Base-by-base conservation (phyloP, 1,140 invertebrate species). In the Nephotettix cincticeps region DNA sequence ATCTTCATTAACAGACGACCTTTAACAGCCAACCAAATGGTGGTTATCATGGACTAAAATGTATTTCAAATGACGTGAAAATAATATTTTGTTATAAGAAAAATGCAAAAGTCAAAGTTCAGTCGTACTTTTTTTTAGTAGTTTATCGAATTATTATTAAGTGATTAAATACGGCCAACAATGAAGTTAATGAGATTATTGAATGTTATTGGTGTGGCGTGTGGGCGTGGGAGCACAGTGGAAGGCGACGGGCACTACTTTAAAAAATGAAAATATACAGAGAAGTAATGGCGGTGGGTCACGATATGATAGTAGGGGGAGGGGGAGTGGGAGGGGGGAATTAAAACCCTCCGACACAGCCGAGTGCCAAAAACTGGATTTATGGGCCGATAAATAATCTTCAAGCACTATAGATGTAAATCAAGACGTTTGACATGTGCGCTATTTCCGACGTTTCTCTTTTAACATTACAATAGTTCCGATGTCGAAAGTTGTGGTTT, bases 191-290 rank as follows among this genome's bases (percentile, higher is more conserved):
- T 25, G 56, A 61, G 56, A 27, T 61, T 61, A 61, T 61, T 61
- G 56, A 61, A 61, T 61, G 56, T 27, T 61, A 61, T 61, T 61
- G 56, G 56, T 51, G 25, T 27, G 56, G 56, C 25, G 56, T 28
- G 56, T 6, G 56, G n/a, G 56, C 23, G 56, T 3, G 21, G 23
- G 3, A 61, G 23, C 25, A n/a, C 56, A 36, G 32, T 36, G 47
- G 47, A 11, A n/a, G 25, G 25, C 21, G 56, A 61, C 21, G 25
- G 11, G 25, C 56, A 6, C 25, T 61, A 61, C 56, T 61, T 61
- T 27, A 61, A 61, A 61, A 61, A 61, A 61, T 61, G 56, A 61
- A 61, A 61, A 61, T 61, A 61, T 21, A 61, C 56, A 61, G 56
- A 61, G 25, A 29, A 61, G 56, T 61, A 61, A 61, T 61, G 56